These are phyloP conservation scores for Oceanodroma tethys DNA, from an alignment of 2,113 vertebrate genomes.

Conservation along the genomic window DNA sequence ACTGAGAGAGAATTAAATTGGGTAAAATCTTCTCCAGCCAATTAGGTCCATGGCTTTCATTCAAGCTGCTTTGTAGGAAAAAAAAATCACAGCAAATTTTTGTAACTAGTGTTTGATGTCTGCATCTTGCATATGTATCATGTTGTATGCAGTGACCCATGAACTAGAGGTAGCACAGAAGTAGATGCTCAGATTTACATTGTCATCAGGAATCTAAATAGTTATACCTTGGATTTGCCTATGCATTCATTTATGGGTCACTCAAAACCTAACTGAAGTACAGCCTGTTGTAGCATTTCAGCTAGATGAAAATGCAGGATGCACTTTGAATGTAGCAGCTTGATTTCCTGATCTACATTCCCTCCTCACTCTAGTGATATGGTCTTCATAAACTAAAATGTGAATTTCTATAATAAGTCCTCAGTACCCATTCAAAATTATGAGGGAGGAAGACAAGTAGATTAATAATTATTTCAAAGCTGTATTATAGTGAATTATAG, in stretches of 20 bases:
- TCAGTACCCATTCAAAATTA: neutral
- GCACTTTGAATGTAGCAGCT: neutral
- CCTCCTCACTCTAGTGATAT: neutral
- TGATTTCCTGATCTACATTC: neutral
- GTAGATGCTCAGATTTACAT: neutral
- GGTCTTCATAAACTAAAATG: neutral
- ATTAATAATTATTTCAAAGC: neutral
- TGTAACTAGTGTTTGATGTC: neutral
- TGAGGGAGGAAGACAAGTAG: neutral
- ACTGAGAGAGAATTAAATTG: neutral
- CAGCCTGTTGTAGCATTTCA: neutral
- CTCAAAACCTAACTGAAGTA: neutral
- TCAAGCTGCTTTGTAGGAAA: neutral
- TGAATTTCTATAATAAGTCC: neutral
- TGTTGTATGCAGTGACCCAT: neutral
- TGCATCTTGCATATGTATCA: neutral
- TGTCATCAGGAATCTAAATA: neutral
- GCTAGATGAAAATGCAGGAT: neutral
- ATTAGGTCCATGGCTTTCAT: neutral
- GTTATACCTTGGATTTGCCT: neutral
- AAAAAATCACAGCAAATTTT: neutral
- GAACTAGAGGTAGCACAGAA: neutral
- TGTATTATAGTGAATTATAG: neutral
- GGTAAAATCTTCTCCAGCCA: neutral
- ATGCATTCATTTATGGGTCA: neutral